Conservation (phyloP, 2,888 invertebrate species). For the Noctua janthina region DNA sequence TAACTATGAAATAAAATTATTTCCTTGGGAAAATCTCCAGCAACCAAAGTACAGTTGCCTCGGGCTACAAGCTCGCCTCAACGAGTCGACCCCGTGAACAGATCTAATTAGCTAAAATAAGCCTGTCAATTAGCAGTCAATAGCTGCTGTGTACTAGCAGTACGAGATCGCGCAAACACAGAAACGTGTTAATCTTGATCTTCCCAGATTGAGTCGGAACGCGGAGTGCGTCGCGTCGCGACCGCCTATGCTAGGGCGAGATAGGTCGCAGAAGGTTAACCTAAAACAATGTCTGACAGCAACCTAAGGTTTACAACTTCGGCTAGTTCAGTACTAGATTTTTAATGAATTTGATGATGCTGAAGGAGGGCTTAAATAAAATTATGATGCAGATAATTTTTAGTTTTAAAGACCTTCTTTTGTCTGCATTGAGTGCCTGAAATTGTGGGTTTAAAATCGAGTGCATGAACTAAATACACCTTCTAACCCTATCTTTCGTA, state of each 20-base stretch:
- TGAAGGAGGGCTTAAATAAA: not conserved
- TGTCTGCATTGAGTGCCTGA: not conserved
- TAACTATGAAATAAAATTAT: conserved; percentile 1
- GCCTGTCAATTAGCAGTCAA: conserved; percentile 59
- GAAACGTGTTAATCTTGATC: conserved; percentile 54
- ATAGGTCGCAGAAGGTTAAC: conserved; percentile 4
- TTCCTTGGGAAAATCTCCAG: not conserved
- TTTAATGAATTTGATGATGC: not conserved
- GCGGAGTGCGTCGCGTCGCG: conserved; percentile 25
- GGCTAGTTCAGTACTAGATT: not conserved
- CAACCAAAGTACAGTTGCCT: conserved; percentile 4
- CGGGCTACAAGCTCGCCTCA: not conserved
- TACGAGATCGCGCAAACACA: conserved; percentile 33
- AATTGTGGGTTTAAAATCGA: not conserved
- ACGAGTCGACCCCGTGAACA: not conserved
- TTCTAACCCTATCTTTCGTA: conserved; percentile 1
- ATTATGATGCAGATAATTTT: not conserved
- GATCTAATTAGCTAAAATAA: conserved; percentile 30
- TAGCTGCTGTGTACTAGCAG: conserved; percentile 31
- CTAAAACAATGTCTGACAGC: not conserved
- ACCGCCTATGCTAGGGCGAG: not conserved
- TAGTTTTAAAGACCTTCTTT: not conserved
- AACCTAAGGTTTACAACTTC: not conserved
- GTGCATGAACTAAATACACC: not conserved
- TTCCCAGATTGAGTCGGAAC: conserved; percentile 36